Evolutionary conservation across 2,113 vertebrate genomes (phyloP).

Genomic region (Tympanuchus pallidicinctus): DNA sequence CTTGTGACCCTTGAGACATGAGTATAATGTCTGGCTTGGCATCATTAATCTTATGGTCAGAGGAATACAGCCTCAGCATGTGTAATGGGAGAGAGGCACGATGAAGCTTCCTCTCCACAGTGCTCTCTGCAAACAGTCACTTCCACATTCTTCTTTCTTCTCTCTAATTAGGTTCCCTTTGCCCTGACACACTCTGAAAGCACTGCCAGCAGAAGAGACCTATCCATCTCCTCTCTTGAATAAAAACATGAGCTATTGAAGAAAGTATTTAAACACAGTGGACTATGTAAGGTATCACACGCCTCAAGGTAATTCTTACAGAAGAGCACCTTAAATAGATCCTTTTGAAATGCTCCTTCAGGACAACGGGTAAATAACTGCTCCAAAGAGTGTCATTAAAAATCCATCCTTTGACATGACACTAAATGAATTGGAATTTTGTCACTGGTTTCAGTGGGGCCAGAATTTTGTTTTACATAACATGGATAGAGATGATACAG

Average conservation of each 20-base stretch:
- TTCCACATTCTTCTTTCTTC: conserved; percentile 50
- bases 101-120: conserved; percentile 50
- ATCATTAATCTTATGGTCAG: conserved; percentile 72
- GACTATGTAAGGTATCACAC: conserved; percentile 26
- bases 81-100: conserved; percentile 59
- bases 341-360: conserved; percentile 44
- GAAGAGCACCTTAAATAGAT: conserved; percentile 57
- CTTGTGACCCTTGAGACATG: conserved; percentile 59
- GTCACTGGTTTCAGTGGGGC: conserved; percentile 9
- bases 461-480: background rate
- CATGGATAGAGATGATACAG: background rate
- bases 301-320: conserved; percentile 34
- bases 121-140: conserved; percentile 58
- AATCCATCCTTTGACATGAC: conserved; percentile 16
- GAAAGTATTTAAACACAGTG: conserved; percentile 45
- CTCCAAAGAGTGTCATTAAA: conserved; percentile 18
- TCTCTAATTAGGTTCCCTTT: conserved; percentile 57
- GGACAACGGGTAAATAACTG: conserved; percentile 33
- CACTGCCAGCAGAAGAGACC: conserved; percentile 17
- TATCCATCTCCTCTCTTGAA: conserved; percentile 54
- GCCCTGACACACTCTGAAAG: conserved; percentile 45
- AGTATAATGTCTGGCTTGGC: conserved; percentile 63
- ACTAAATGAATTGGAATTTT: conserved; percentile 24
- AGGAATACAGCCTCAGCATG: conserved; percentile 61
- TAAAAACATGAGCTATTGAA: conserved; percentile 58